Percentiles rank a stretch among this genome's conserved stretches.
Evolutionary conservation across 2,113 vertebrate genomes (phyloP).

Genomic region (Rhinopithecus roxellana): DNA sequence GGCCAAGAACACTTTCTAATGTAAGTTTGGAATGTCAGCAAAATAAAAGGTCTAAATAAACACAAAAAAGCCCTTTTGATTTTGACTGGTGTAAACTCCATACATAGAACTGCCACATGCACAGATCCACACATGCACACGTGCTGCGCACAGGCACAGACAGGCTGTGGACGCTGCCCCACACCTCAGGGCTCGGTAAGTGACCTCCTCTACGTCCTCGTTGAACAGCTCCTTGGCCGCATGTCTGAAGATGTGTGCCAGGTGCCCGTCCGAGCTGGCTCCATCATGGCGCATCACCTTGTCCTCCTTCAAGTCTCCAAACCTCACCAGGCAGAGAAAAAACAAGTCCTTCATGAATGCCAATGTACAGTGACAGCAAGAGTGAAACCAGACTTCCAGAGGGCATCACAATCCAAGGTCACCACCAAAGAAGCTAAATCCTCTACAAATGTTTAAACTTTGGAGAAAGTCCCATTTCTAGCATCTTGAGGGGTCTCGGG

Average conservation of each 20-base stretch:
- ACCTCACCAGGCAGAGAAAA: slow-evolving; percentile 79
- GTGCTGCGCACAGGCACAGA: not conserved
- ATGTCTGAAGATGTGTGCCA: slow-evolving; percentile 93
- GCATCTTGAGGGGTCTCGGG: not conserved
- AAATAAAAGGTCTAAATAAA: not conserved
- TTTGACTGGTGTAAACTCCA: no score
- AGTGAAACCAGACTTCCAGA: not conserved
- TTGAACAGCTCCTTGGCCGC: slow-evolving; percentile 95
- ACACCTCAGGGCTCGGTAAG: slow-evolving; percentile 91
- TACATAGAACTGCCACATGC: accelerated
- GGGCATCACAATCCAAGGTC: accelerated
- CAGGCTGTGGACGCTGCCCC: not conserved
- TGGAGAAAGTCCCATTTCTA: not conserved
- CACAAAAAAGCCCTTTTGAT: not conserved
- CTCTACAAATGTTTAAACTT: no score
- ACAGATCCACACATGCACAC: not conserved
- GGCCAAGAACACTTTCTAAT: not conserved
- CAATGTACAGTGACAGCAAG: accelerated
- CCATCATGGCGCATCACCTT: slow-evolving; percentile 87
- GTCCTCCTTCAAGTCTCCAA: slow-evolving; percentile 84
- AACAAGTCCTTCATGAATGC: not conserved
- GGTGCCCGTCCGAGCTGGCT: slow-evolving; percentile 90
- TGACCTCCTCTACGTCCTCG: slow-evolving; percentile 90
- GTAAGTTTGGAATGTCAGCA: not conserved
- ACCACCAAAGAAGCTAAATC: no score